These are phyloP conservation scores for Tanytarsus gracilentus DNA, from an alignment of 2,888 invertebrate species.

Conservation along the genomic window DNA sequence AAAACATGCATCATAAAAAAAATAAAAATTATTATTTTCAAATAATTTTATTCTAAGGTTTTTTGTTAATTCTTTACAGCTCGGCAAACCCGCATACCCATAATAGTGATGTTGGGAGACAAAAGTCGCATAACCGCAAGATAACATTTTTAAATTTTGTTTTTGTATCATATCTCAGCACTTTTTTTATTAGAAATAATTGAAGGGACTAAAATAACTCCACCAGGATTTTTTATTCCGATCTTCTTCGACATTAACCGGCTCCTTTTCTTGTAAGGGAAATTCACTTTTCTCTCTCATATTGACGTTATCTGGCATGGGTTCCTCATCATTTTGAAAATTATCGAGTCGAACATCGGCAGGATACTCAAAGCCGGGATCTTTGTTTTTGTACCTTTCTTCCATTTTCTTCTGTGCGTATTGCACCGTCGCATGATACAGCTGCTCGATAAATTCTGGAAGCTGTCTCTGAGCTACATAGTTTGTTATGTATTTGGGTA, in stretches of 20 bases:
- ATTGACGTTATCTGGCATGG: constrained; percentile 21
- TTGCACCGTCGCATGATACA: constrained; percentile 58
- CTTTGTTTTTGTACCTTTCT: constrained; percentile 22
- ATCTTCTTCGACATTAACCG: not conserved
- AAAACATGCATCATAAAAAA: too few species aligned
- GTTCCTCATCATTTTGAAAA: constrained; percentile 7
- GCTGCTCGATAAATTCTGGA: constrained; percentile 62
- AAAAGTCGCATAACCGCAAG: too few species aligned
- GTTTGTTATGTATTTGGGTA: constrained; percentile 60
- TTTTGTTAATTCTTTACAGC: too few species aligned
- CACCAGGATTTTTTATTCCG: constrained; percentile 21
- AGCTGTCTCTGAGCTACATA: constrained; percentile 71
- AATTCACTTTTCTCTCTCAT: not conserved
- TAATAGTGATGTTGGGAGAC: too few species aligned
- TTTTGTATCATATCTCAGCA: too few species aligned
- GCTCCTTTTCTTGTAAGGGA: not conserved
- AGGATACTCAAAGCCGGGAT: constrained; percentile 31
- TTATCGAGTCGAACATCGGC: constrained; percentile 33
- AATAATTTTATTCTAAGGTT: too few species aligned
- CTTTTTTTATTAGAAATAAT: not conserved
- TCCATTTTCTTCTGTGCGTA: constrained; percentile 48
- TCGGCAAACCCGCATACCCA: too few species aligned
- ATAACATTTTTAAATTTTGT: too few species aligned
- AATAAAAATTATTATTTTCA: too few species aligned
- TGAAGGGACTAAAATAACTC: constrained; percentile 12